These are phyloP conservation scores for Bathybates hornii DNA, from an alignment of 2,113 vertebrate species.

Conservation along the genomic window DNA sequence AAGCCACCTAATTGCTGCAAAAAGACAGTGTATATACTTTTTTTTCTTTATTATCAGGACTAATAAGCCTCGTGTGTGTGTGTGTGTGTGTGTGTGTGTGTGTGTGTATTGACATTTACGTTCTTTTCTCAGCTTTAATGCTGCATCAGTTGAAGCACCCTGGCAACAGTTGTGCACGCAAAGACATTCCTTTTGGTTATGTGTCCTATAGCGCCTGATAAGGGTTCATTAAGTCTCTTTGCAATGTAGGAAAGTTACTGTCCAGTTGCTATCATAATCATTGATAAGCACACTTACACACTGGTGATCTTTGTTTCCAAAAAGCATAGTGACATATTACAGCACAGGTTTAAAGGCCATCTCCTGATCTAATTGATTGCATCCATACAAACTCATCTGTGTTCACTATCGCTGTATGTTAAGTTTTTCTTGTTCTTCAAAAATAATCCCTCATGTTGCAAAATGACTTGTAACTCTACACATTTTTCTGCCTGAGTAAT, in stretches of 20 bases:
- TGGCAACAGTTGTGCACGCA: background rate
- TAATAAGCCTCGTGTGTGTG: background rate
- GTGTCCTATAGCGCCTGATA: background rate
- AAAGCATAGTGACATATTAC: background rate
- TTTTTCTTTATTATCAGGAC: background rate
- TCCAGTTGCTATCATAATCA: background rate
- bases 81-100: background rate
- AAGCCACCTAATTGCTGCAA: background rate
- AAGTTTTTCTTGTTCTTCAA: background rate
- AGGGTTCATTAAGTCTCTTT: background rate
- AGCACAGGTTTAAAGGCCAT: background rate
- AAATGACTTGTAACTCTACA: background rate
- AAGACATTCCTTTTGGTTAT: background rate
- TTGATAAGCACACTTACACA: background rate
- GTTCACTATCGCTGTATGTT: background rate
- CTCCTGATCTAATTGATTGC: background rate
- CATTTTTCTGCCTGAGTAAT: background rate
- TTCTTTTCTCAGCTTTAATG: background rate
- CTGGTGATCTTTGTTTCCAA: background rate
- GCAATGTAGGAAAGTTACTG: background rate
- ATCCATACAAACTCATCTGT: background rate
- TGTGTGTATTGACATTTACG: background rate
- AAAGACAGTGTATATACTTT: background rate
- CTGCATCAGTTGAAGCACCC: background rate
- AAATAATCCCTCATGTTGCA: background rate